phyloP scores from a whole-genome alignment of 2,888 invertebrate genomes.

The Diaprepes abbreviatus region DNA sequence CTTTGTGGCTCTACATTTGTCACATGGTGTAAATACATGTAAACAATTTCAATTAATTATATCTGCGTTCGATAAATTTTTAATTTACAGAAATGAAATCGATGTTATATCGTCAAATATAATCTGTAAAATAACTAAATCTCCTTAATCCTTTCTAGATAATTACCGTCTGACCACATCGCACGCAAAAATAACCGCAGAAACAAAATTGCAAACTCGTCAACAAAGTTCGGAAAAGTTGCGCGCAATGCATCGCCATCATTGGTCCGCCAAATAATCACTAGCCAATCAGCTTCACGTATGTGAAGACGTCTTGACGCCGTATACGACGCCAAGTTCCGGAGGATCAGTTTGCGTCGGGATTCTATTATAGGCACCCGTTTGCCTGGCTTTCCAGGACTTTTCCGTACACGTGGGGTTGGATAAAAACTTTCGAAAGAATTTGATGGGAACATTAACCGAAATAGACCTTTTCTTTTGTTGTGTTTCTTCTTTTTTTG shows the following conservation, averaged over 20 bases:
- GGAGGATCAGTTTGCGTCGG: slow-evolving; percentile 56
- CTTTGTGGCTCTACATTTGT: too few species aligned
- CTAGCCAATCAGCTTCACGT: slow-evolving; percentile 29
- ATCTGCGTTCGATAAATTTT: too few species aligned
- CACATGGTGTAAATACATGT: too few species aligned
- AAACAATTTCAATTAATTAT: too few species aligned
- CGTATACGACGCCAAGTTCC: slow-evolving; percentile 39
- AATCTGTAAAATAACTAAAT: background rate
- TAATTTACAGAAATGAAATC: too few species aligned
- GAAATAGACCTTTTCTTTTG: slow-evolving; percentile 16
- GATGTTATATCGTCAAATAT: too few species aligned
- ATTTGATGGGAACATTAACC: slow-evolving; percentile 6
- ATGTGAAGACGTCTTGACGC: slow-evolving; percentile 42
- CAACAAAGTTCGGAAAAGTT: slow-evolving; percentile 40
- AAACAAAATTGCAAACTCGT: slow-evolving; percentile 36
- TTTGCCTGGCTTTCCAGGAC: slow-evolving; percentile 16
- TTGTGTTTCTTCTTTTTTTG: slow-evolving; percentile 26
- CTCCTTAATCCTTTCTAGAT: slow-evolving; percentile 3
- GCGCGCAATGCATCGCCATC: slow-evolving; percentile 31
- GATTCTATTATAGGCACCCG: slow-evolving; percentile 31
- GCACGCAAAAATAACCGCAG: slow-evolving; percentile 32
- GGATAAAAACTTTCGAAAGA: slow-evolving; percentile 7
- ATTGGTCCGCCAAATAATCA: slow-evolving; percentile 28
- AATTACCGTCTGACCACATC: slow-evolving; percentile 5
- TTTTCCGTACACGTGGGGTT: slow-evolving; percentile 30